These are phyloP conservation scores for Thyatira batis DNA, from an alignment of 2,888 invertebrate genomes.

Conservation along the genomic window DNA sequence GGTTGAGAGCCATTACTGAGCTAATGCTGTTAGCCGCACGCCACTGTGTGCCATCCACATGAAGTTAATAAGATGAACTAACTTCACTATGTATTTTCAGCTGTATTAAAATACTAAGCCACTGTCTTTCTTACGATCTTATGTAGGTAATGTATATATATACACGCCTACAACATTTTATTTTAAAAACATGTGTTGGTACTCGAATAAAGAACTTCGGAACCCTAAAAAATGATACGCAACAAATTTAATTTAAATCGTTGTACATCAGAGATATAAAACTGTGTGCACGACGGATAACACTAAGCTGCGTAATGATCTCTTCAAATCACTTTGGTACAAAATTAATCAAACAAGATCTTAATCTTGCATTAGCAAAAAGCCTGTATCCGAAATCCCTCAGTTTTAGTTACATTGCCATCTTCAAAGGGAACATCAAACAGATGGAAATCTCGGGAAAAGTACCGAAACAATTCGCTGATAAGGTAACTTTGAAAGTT, in stretches of 20 bases:
- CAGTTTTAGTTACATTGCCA: slow-evolving; percentile 20
- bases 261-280: no score
- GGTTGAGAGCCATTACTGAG: slow-evolving; percentile 1
- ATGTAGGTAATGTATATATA: no score
- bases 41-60: background rate
- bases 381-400: slow-evolving; percentile 10
- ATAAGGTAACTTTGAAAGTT: slow-evolving; percentile 12
- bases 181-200: no score
- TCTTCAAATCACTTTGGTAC: background rate
- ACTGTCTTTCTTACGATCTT: no score
- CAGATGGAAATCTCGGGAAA: slow-evolving; percentile 11
- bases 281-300: no score
- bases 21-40: slow-evolving; percentile 3
- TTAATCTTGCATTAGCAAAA: background rate
- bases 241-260: no score
- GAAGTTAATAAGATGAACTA: background rate
- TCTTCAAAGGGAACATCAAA: slow-evolving; percentile 17
- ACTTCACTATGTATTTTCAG: background rate
- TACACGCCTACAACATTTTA: no score
- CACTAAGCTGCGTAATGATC: no score
- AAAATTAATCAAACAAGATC: background rate
- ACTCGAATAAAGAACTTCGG: no score
- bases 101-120: background rate
- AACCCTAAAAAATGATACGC: no score
- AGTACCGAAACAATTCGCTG: slow-evolving; percentile 13